A percentile compares a stretch with the other conserved stretches of the same genome.
Evolutionary conservation across 2,797 vertebrate species (phyloP).

Genomic region (Muscicapa striata): DNA sequence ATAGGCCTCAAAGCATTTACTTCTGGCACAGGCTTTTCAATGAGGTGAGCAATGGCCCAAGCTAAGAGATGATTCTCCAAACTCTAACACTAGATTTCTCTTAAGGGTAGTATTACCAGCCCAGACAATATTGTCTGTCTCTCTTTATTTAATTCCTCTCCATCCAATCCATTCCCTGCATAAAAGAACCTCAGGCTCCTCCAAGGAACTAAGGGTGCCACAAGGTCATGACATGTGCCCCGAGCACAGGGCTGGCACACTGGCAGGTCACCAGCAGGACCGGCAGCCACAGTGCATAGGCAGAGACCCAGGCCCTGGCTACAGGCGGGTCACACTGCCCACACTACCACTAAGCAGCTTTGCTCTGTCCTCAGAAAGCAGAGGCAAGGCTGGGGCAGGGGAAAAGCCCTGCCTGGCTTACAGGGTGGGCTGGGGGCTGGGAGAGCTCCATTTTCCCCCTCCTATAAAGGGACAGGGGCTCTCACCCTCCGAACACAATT

Average conservation of each 20-base stretch:
- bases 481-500: no score
- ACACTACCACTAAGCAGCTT: rapidly evolving
- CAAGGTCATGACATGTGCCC: rapidly evolving
- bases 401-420: no score
- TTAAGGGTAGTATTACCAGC: not conserved
- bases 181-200: not conserved
- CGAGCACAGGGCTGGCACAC: no score
- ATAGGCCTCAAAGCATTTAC: not conserved
- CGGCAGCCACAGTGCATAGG: no score
- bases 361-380: rapidly evolving
- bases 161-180: rapidly evolving
- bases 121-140: not conserved
- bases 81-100: not conserved
- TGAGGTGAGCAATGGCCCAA: not conserved
- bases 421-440: no score
- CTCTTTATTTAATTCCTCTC: not conserved
- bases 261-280: no score
- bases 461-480: no score
- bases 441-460: no score
- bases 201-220: not conserved
- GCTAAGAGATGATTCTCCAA: not conserved
- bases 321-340: rapidly evolving
- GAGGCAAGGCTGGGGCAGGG: not conserved
- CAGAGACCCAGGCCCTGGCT: no score
- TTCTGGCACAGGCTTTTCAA: not conserved